These are phyloP conservation scores for Acanthopagrus latus DNA, from an alignment of 2,797 vertebrate genomes.

Conservation along the genomic window DNA sequence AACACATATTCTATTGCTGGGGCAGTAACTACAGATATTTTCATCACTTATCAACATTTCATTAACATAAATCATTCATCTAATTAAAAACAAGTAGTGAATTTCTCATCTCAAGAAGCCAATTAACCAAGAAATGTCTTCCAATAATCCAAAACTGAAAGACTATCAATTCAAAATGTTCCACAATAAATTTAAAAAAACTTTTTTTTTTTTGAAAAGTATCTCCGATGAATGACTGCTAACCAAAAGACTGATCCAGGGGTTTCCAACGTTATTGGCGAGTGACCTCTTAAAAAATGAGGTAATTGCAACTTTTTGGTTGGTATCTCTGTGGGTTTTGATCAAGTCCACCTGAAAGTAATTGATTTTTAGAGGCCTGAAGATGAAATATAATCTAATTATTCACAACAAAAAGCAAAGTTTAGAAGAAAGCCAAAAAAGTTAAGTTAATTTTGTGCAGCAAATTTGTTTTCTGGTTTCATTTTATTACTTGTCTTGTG, in stretches of 20 bases:
- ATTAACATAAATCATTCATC: not conserved
- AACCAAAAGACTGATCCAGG: not conserved
- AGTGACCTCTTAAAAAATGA: too few species aligned
- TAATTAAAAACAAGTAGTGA: not conserved
- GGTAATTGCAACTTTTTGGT: too few species aligned
- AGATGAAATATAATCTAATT: not conserved
- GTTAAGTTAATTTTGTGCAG: not conserved
- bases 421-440: not conserved
- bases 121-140: not conserved
- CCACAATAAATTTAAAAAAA: too few species aligned
- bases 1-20: not conserved
- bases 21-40: not conserved
- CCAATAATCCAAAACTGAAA: not conserved
- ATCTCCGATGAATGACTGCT: not conserved
- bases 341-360: not conserved
- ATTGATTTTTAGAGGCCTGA: not conserved
- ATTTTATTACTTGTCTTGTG: not conserved
- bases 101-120: not conserved
- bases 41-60: not conserved
- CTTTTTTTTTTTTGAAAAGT: not conserved
- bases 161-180: not conserved
- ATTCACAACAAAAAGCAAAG: not conserved
- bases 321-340: too few species aligned
- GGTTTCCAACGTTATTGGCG: not conserved
- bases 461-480: not conserved